phyloP scores from a whole-genome alignment of 2,797 vertebrate genomes.

The Lophotriccus pileatus region DNA sequence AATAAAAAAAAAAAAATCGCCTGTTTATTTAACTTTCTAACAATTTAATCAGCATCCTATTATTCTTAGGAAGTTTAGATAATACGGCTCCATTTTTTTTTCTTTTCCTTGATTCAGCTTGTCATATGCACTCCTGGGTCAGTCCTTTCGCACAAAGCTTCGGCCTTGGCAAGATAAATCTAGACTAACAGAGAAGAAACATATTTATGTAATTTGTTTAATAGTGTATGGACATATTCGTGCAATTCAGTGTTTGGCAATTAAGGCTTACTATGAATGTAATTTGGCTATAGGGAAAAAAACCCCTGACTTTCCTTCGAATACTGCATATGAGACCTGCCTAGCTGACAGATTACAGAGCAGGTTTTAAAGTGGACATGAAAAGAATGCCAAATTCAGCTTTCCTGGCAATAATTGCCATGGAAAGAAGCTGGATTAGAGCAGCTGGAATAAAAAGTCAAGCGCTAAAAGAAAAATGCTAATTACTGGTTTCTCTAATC shows the following conservation, averaged over 20 bases:
- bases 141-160: slow-evolving; percentile 10
- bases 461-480: slow-evolving; percentile 47
- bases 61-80: slow-evolving; percentile 54
- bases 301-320: not conserved
- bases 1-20: not conserved
- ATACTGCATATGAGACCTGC: slow-evolving; percentile 12
- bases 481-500: slow-evolving; percentile 28
- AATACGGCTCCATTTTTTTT: not conserved
- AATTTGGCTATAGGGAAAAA: slow-evolving; percentile 22
- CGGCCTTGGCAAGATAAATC: not conserved
- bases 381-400: slow-evolving; percentile 60
- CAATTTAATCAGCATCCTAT: slow-evolving; percentile 46
- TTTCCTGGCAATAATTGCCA: slow-evolving; percentile 47
- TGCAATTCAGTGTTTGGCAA: not conserved
- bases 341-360: slow-evolving; percentile 60
- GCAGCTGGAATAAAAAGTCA: slow-evolving; percentile 29
- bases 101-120: not conserved
- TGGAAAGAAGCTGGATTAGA: slow-evolving; percentile 30
- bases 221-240: not conserved
- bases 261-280: not conserved
- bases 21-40: slow-evolving; percentile 52
- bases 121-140: slow-evolving; percentile 4
- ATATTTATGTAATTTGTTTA: slow-evolving; percentile 36
- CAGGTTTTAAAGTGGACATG: slow-evolving; percentile 64
- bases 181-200: not conserved